These are phyloP conservation scores for Minunthozetes semirufus DNA, from an alignment of 2,888 invertebrate species.

Conservation along the genomic window DNA sequence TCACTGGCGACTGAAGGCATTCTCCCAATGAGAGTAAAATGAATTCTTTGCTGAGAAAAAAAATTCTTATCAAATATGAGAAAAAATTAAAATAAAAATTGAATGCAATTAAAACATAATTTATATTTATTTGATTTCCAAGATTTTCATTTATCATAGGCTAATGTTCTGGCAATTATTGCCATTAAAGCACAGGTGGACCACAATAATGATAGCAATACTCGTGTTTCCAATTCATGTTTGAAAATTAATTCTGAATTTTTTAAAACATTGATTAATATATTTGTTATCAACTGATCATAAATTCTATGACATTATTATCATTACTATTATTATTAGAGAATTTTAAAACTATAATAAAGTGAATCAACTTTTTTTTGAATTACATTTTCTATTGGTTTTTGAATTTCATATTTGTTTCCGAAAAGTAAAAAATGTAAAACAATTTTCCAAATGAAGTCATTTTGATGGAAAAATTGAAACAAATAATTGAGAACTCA, in stretches of 20 bases:
- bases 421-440: background rate
- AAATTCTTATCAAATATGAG: background rate
- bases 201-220: background rate
- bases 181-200: background rate
- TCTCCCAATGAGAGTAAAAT: background rate
- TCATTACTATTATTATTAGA: no score
- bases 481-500: background rate
- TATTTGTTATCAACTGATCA: background rate
- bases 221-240: background rate
- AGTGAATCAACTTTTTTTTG: background rate
- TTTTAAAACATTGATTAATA: background rate
- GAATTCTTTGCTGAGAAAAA: background rate
- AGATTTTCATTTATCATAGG: background rate
- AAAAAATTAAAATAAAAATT: background rate
- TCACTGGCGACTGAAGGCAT: no score
- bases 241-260: background rate
- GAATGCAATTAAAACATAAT: background rate
- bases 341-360: background rate
- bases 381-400: background rate
- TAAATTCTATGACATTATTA: no score
- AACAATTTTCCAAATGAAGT: background rate
- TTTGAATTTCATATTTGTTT: no score
- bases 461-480: background rate
- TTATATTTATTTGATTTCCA: background rate
- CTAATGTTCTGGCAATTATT: background rate